Base-by-base conservation (phyloP, 2,797 vertebrate species). In the Ceryle rudis region DNA sequence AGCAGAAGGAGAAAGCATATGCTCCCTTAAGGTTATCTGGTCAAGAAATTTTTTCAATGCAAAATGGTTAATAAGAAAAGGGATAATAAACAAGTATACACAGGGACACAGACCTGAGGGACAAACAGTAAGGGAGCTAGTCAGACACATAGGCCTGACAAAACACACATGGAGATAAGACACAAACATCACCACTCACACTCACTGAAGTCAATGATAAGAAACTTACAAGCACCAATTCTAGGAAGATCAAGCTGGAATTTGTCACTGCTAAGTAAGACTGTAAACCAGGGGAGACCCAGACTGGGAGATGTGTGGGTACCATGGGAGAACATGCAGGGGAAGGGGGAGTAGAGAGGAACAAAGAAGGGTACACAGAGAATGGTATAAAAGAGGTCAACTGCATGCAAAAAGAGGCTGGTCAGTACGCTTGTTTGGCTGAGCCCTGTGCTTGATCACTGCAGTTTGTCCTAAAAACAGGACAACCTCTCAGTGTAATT, bases 321-420 rank as follows among this genome's bases (percentile, higher is more conserved):
- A 26, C 8, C 20, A 31, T 44, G 13, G 9, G 10, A 19, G 31
- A 64, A 23, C 1, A 5, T 28, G 19, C 10, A 67, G 22, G 7
- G 9, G 19, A 64, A 58, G 20, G 8, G 7, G 22, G 2, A 46
- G 10, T 10, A 65, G 71, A 33, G 7, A 46, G 7, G 5, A 69
- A 14, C 1, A 18, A 62, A 62, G 19, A 4, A 46, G 8, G 7
- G 12, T 46, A 41, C 25, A 21, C 7, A 51, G 42, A 70, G 86
- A 65, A 12, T 26, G 1, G 5, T 33, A 57, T 51, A 35, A 51
- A 78, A 78, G 9, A n/a, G 16, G 14, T 39, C 4, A 4, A 12
- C 9, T 0, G 2, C 17, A 18, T 46, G 31, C 26, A 64, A 41
- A 86, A 65, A 2, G 2, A 70, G 10, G 19, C 20, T 3, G 0